Conservation (phyloP, 2,797 vertebrate genomes). For the Pseudochirops cupreus region DNA sequence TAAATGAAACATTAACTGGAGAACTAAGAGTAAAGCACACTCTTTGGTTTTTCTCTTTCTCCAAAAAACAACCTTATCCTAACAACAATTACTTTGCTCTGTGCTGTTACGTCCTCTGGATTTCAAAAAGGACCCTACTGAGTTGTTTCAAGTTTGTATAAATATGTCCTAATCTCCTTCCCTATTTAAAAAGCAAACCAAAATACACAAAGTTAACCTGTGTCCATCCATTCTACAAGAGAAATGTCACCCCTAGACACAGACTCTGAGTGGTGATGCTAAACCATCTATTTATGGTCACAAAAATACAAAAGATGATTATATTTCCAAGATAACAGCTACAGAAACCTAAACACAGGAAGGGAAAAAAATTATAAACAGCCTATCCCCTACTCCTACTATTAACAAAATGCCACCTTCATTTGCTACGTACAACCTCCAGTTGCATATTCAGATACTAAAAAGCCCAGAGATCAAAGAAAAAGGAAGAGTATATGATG, state of each 20-base stretch:
- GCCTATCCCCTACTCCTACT: not conserved
- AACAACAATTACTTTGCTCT: slow-evolving; percentile 12
- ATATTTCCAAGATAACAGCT: not conserved
- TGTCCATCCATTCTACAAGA: not conserved
- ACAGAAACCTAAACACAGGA: not conserved
- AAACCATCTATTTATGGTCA: not conserved
- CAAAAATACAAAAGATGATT: not conserved
- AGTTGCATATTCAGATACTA: slow-evolving; percentile 26
- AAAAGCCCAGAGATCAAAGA: not conserved
- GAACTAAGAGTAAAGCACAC: not conserved
- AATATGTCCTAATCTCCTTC: not conserved
- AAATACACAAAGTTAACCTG: not conserved
- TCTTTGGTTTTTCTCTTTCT: slow-evolving; percentile 7
- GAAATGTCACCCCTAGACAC: not conserved
- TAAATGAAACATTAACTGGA: not conserved
- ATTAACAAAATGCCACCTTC: not conserved
- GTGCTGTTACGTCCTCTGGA: slow-evolving; percentile 18
- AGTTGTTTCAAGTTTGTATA: slow-evolving; percentile 29
- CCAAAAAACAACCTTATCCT: slow-evolving; percentile 15
- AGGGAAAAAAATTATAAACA: not conserved
- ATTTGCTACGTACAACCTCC: not conserved
- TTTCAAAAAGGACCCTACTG: not conserved
- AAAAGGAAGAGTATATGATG: not conserved
- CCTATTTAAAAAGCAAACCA: not conserved
- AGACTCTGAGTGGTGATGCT: not conserved